Evolutionary conservation across 2,888 invertebrate species (phyloP).

Genomic region (Fragum sueziense): DNA sequence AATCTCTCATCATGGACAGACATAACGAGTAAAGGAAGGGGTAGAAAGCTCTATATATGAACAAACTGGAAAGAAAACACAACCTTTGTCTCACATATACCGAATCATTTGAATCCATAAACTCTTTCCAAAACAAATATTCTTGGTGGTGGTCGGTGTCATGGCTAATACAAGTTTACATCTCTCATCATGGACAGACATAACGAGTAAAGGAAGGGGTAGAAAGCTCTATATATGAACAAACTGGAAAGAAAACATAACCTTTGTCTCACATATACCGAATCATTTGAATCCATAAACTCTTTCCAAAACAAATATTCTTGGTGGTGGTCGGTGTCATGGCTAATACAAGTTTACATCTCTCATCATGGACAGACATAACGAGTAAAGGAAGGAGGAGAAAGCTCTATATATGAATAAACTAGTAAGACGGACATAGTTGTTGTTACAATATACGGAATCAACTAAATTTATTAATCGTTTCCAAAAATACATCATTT

Average conservation of each 20-base stretch:
- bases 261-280: no score
- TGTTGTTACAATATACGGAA: neutral
- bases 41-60: no score
- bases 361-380: conserved; percentile 4
- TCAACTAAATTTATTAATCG: neutral
- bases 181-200: conserved; percentile 6
- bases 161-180: neutral
- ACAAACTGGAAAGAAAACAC: no score
- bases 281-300: no score
- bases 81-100: no score
- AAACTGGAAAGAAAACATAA: neutral
- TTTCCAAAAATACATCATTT: no score
- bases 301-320: no score
- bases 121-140: no score
- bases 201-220: conserved; percentile 7
- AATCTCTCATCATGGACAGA: no score
- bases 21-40: no score
- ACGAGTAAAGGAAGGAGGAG: conserved; percentile 14
- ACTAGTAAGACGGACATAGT: neutral
- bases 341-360: conserved; percentile 1
- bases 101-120: no score
- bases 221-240: conserved; percentile 10
- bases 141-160: neutral
- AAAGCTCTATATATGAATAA: conserved; percentile 9
- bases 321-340: neutral